Evolutionary conservation across 2,797 vertebrate genomes (phyloP).

Genomic region (Botia almorhae): DNA sequence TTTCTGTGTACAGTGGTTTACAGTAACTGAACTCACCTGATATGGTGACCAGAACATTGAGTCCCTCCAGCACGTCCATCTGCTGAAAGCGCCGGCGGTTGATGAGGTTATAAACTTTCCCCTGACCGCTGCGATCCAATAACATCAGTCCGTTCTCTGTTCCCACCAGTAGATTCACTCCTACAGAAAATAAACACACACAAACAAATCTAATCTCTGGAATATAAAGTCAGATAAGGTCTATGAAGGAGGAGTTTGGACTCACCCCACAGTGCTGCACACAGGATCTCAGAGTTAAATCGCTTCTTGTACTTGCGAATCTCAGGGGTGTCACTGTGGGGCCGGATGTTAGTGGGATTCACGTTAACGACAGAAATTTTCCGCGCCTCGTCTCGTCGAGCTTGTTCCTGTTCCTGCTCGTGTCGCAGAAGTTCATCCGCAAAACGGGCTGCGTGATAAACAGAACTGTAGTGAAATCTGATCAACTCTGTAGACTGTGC

Average conservation of each 20-base stretch:
- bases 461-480: too few species aligned
- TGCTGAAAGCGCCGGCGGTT: conserved; percentile 95
- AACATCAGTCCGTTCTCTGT: conserved; percentile 98
- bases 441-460: conserved; percentile 80
- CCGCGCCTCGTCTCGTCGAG: conserved; percentile 91
- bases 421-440: conserved; percentile 92
- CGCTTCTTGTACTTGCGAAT: conserved; percentile 99
- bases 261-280: conserved; percentile 96
- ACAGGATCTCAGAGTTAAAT: conserved; percentile 98
- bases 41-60: conserved; percentile 98
- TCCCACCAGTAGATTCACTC: conserved; percentile 95
- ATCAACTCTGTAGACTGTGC: too few species aligned
- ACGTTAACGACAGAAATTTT: conserved; percentile 76
- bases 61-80: conserved; percentile 98
- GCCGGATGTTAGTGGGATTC: conserved; percentile 97
- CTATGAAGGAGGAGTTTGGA: background rate
- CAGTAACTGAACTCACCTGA: conserved; percentile 79
- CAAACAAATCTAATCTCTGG: too few species aligned
- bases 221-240: background rate
- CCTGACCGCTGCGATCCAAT: conserved; percentile 95
- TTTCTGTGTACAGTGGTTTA: too few species aligned
- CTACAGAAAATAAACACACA: conserved; percentile 68
- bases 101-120: conserved; percentile 98
- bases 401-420: conserved; percentile 83
- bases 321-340: conserved; percentile 97